phyloP scores from a whole-genome alignment of 2,797 vertebrate species.

The Limnodromus scolopaceus region DNA sequence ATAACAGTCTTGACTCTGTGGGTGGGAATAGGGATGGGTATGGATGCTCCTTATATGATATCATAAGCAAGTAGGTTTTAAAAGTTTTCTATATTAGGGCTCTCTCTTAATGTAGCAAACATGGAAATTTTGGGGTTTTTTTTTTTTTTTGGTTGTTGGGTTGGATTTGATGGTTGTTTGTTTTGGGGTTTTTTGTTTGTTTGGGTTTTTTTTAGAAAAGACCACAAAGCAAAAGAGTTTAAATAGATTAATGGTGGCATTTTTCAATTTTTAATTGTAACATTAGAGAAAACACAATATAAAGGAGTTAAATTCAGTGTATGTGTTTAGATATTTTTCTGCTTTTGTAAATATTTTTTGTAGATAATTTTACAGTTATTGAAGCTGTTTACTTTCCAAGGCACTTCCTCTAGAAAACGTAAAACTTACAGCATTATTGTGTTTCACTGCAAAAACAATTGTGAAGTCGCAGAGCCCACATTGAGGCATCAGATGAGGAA shows the following conservation, averaged over 20 bases:
- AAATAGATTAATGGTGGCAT: neutral
- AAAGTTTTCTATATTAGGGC: fast-evolving
- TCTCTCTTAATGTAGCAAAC: neutral
- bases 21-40: neutral
- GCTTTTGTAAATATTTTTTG: neutral
- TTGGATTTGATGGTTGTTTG: neutral
- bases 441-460: neutral
- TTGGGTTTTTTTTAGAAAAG: neutral
- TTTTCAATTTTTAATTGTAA: neutral
- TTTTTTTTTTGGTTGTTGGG: neutral
- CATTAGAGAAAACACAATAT: too few species aligned
- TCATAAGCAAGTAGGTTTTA: neutral
- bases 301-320: too few species aligned
- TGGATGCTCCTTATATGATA: fast-evolving
- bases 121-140: neutral
- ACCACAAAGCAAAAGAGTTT: neutral
- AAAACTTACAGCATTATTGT: neutral
- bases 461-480: neutral
- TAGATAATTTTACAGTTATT: neutral
- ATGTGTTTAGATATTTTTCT: neutral
- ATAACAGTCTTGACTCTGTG: neutral
- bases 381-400: neutral
- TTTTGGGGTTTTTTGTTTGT: neutral
- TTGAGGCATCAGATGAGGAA: neutral
- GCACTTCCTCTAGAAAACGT: neutral